These are phyloP conservation scores for Oreochromis spilurus DNA, from an alignment of 2,113 vertebrate species.

Conservation along the genomic window DNA sequence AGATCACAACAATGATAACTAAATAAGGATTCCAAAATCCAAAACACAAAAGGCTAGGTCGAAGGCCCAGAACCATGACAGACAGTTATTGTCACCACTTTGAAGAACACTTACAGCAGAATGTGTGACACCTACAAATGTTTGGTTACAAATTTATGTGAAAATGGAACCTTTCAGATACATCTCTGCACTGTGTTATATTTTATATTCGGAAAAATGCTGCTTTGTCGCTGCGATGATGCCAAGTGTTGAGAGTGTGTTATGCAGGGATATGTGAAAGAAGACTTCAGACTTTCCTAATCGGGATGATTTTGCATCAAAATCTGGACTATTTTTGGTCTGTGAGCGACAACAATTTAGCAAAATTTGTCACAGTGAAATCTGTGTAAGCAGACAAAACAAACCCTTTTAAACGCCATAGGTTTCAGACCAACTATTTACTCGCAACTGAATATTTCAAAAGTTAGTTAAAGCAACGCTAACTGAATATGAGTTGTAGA, in stretches of 20 bases:
- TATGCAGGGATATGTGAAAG: background rate
- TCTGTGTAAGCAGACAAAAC: background rate
- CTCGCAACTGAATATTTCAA: background rate
- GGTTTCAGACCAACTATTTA: background rate
- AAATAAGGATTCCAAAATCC: no score
- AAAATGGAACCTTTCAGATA: background rate
- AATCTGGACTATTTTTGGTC: background rate
- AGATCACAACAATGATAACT: no score
- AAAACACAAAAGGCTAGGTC: no score
- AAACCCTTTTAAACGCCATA: background rate
- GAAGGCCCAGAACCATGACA: no score
- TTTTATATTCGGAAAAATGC: background rate
- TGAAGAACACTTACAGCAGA: background rate
- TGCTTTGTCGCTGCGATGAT: background rate
- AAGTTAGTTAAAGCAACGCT: background rate
- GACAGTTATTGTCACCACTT: background rate
- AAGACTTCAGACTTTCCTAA: background rate
- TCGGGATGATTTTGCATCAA: background rate
- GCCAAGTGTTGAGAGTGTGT: background rate
- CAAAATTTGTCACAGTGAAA: background rate
- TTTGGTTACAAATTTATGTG: background rate
- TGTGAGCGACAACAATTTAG: background rate
- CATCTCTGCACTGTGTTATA: background rate
- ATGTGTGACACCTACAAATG: background rate
- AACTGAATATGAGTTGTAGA: background rate